phyloP scores from a whole-genome alignment of 53 echinoderm and acorn worm species.

The Apostichopus leukothele region DNA sequence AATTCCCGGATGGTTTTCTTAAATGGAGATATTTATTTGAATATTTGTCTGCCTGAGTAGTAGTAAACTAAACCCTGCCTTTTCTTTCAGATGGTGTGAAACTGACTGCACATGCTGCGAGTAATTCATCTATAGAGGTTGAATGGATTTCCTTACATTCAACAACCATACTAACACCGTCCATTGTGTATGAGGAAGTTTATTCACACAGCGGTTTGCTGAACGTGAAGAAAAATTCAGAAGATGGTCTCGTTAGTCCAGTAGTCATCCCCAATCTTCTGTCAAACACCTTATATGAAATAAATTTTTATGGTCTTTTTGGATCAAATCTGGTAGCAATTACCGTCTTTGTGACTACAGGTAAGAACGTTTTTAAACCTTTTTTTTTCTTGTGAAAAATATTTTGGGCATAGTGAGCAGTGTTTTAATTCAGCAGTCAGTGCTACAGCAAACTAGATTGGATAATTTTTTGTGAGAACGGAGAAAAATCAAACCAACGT shows the following conservation, averaged over 20 bases:
- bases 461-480: too few relatives aligned
- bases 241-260: conserved; percentile 7
- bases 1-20: too few relatives aligned
- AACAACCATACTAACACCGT: background rate
- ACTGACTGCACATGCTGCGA: background rate
- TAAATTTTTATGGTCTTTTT: conserved; percentile 22
- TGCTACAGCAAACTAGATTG: too few relatives aligned
- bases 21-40: too few relatives aligned
- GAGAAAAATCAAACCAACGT: too few relatives aligned
- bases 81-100: conserved; percentile 18
- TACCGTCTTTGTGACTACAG: conserved; percentile 13
- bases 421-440: too few relatives aligned
- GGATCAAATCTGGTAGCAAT: conserved; percentile 19
- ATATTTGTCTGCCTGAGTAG: too few relatives aligned
- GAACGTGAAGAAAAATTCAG: conserved; percentile 6
- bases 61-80: too few relatives aligned
- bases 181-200: background rate
- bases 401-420: too few relatives aligned
- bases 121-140: background rate
- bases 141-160: conserved; percentile 1
- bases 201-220: background rate
- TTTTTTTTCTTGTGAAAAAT: too few relatives aligned
- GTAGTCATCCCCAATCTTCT: conserved; percentile 12
- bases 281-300: conserved; percentile 17
- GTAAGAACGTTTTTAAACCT: background rate